These are phyloP conservation scores for Tetragnatha versicolor DNA, from an alignment of 1,140 invertebrate species.

Conservation along the genomic window DNA sequence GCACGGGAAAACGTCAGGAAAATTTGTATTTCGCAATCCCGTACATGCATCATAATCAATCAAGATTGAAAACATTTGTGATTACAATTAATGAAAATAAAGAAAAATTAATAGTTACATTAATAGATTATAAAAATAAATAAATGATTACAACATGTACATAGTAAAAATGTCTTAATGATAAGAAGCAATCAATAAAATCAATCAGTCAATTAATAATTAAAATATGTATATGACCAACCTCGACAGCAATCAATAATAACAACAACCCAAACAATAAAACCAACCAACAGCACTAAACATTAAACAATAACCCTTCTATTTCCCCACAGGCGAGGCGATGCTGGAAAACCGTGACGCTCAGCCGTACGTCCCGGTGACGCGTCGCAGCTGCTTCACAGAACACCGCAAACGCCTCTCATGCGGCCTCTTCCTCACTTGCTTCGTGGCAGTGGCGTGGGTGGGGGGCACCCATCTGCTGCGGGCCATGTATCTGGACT, in stretches of 20 bases:
- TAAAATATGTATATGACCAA: no score
- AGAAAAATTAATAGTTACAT: no score
- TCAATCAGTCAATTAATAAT: no score
- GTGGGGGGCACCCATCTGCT: slow-evolving; percentile 87
- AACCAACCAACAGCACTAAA: background rate
- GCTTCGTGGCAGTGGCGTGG: slow-evolving; percentile 83
- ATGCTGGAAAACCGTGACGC: slow-evolving; percentile 25
- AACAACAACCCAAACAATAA: background rate
- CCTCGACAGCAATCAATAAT: background rate
- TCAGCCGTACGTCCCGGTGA: slow-evolving; percentile 30
- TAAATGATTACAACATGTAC: no score
- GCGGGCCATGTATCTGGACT: slow-evolving; percentile 66
- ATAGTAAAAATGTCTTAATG: no score
- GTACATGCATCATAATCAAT: no score
- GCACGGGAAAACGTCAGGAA: no score
- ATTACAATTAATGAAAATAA: no score
- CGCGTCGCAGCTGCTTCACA: slow-evolving; percentile 52
- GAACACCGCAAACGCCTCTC: slow-evolving; percentile 72
- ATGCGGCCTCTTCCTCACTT: slow-evolving; percentile 84
- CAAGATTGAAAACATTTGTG: no score
- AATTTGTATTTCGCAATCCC: no score
- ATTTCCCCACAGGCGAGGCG: slow-evolving; percentile 18
- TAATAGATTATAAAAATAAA: no score
- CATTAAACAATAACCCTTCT: background rate
- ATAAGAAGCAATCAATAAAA: no score